phyloP scores from a whole-genome alignment of 2,113 vertebrate genomes.

The Pholis gunnellus region DNA sequence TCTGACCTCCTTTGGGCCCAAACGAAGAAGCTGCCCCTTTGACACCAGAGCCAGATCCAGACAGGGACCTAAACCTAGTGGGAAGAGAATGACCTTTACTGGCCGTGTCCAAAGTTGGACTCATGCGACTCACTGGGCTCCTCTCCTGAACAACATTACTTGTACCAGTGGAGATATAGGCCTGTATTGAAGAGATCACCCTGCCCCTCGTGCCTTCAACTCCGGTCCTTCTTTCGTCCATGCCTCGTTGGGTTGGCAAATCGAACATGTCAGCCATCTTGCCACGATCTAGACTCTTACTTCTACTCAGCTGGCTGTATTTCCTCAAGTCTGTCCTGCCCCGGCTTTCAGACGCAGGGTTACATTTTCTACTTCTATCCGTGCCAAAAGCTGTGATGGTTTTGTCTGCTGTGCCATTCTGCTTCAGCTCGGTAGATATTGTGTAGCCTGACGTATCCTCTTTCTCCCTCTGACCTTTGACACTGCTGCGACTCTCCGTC shows the following conservation, averaged over 20 bases:
- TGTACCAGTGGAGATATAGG: conserved; percentile 24
- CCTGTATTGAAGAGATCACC: conserved; percentile 32
- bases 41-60: conserved; percentile 1
- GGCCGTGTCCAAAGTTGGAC: conserved; percentile 32
- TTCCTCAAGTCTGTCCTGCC: conserved; percentile 64
- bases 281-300: conserved; percentile 71
- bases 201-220: conserved; percentile 10
- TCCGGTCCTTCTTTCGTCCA: conserved; percentile 32
- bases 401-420: conserved; percentile 33
- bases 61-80: conserved; percentile 57
- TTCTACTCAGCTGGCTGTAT: conserved; percentile 57
- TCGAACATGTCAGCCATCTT: background rate
- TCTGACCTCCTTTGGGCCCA: conserved; percentile 69
- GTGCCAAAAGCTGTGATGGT: conserved; percentile 22
- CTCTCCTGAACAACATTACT: conserved; percentile 17
- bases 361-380: conserved; percentile 24
- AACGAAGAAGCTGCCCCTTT: conserved; percentile 26
- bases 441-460: conserved; percentile 25
- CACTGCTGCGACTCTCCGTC: conserved; percentile 5
- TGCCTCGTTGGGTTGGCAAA: conserved; percentile 31
- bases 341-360: conserved; percentile 23
- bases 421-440: conserved; percentile 29
- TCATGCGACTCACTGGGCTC: background rate
- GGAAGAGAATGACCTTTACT: conserved; percentile 71
- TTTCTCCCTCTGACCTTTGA: conserved; percentile 32